phyloP scores from a whole-genome alignment of 1,140 invertebrate species.

The Drosophila nikananu region DNA sequence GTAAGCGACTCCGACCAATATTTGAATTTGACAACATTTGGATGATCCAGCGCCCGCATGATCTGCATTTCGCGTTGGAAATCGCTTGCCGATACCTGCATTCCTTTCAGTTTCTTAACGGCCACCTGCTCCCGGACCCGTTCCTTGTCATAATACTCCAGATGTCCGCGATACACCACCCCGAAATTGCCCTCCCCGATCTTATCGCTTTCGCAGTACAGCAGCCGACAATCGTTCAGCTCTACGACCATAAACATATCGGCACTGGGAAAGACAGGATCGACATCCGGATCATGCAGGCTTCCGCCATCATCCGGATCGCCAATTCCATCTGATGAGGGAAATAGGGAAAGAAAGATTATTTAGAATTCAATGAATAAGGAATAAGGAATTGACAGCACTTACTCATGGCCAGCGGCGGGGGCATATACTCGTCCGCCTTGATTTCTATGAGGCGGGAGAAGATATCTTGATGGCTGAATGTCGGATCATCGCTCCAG shows the following conservation, averaged over 20 bases:
- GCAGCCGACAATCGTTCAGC: constrained; percentile 65
- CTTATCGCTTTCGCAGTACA: constrained; percentile 59
- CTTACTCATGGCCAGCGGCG: constrained; percentile 36
- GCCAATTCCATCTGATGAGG: constrained; percentile 11
- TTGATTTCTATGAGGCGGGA: constrained; percentile 62
- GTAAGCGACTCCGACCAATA: constrained; percentile 92
- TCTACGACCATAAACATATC: constrained; percentile 58
- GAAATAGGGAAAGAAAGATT: neutral
- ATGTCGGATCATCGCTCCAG: constrained; percentile 92
- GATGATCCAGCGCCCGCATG: constrained; percentile 92
- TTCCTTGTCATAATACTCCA: constrained; percentile 53
- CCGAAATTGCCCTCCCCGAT: constrained; percentile 80
- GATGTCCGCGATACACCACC: constrained; percentile 62
- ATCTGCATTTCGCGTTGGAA: constrained; percentile 91
- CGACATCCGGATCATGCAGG: neutral
- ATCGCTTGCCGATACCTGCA: constrained; percentile 85
- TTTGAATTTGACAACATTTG: constrained; percentile 94
- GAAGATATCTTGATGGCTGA: constrained; percentile 88
- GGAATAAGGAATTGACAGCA: neutral
- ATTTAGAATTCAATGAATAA: neutral
- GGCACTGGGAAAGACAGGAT: constrained; percentile 1
- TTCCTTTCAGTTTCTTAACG: constrained; percentile 89
- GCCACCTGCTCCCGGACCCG: constrained; percentile 87
- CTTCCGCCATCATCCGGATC: neutral
- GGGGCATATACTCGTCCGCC: constrained; percentile 28